Conservation (phyloP, 2,113 vertebrate species). For the Clarias batrachus region DNA sequence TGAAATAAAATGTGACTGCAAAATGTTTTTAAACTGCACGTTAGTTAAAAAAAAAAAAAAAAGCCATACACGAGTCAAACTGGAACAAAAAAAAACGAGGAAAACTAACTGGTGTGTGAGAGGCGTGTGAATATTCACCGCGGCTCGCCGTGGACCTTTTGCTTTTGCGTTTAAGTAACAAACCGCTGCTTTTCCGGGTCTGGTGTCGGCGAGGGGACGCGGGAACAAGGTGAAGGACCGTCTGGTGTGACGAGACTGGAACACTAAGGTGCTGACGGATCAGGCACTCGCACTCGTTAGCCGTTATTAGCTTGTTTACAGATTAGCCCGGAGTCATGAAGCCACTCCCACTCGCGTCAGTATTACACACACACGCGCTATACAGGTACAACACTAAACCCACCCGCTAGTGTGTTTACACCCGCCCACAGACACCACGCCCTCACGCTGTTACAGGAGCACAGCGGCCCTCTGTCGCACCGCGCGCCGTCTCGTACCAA, state of each 20-base stretch:
- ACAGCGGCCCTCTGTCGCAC: too few relatives aligned
- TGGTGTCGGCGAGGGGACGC: not conserved
- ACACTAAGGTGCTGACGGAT: not conserved
- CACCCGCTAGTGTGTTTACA: not conserved
- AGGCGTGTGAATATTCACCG: too few relatives aligned
- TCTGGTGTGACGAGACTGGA: not conserved
- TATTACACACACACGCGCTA: not conserved
- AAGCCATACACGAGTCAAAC: not conserved
- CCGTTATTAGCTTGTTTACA: not conserved
- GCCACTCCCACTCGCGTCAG: not conserved
- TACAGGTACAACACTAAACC: not conserved
- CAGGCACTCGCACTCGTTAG: not conserved
- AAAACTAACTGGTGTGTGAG: too few relatives aligned
- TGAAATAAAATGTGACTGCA: constrained; percentile 18
- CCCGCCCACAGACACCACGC: not conserved
- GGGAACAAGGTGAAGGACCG: not conserved
- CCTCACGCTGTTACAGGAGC: not conserved
- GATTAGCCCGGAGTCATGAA: not conserved
- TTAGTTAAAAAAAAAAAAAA: constrained; percentile 36
- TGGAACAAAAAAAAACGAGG: too few relatives aligned
- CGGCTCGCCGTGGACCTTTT: not conserved
- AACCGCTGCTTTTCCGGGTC: not conserved
- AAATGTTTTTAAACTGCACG: constrained; percentile 52
- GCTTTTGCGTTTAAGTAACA: not conserved
- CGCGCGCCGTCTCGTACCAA: too few relatives aligned